Evolutionary conservation across 2,797 vertebrate species (phyloP), one percentile per base, ranked within the genome.

Genomic region (Melanotaenia maccullochi): DNA sequence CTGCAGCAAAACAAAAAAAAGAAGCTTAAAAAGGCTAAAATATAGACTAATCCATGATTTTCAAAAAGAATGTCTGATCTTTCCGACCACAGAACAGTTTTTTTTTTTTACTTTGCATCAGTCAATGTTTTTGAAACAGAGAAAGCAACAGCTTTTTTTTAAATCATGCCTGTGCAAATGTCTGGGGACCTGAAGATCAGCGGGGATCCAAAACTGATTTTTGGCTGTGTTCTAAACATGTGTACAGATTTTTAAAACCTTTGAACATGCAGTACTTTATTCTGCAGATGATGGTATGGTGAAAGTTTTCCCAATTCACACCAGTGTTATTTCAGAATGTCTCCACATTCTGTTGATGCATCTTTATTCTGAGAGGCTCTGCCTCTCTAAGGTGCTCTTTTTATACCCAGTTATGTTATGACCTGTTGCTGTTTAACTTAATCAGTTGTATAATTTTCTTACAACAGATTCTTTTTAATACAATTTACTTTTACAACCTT

Each of bases 1-100:
- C 97, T 99, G 91, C 13, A 60, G 85, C 5, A 66, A 77, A 76
- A 76, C 24, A 68, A 68, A 52, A 60, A 55, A 52, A 7, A 67
- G 22, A 73, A 18, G 9, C 33, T 56, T 65, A 69, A 59, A 18
- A 20, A 28, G n/a, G 12, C 22, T 13, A 13, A n/a, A 49, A 49
- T 8, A 42, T n/a, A 9, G 3, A 22, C 9, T 55, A 16, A 2
- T 28, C 25, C 28, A 55, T 28, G 54, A 30, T 55, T 30, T 16
- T 4, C 2, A 8, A 16, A 55, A 16, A 55, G 20, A 7, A n/a
- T 9, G 20, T 47, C 42, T 5, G 5, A n/a, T 20, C 42, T n/a
- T 18, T 8, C 42, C 5, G 32, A 25, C 5, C 55, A 20, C 14
- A 32, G 18, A 9, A 20, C 8, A 4, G 24, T 24, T 13, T 33